Percentiles rank a stretch among this genome's conserved stretches.
Evolutionary conservation across 2,113 vertebrate species (phyloP).

Genomic region (Eptesicus fuscus): DNA sequence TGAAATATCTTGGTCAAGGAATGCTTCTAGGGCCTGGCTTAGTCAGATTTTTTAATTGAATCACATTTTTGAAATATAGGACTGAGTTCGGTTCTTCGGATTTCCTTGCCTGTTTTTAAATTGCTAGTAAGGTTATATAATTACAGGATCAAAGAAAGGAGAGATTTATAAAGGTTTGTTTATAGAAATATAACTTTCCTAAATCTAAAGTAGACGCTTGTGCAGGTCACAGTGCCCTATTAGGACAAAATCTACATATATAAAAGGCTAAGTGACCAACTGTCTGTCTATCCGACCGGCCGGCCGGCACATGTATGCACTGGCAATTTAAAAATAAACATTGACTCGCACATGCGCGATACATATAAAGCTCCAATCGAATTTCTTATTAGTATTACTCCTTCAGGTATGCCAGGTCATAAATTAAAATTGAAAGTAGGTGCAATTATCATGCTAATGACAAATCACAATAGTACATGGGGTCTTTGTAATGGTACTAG

Average conservation of each 20-base stretch:
- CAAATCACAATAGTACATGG: too few relatives aligned
- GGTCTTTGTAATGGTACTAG: too few relatives aligned
- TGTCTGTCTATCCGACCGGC: too few relatives aligned
- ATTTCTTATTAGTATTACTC: too few relatives aligned
- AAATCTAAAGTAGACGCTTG: neutral
- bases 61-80: neutral
- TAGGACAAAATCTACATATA: neutral
- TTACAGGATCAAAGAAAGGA: neutral
- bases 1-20: neutral
- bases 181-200: neutral
- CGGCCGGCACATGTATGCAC: too few relatives aligned
- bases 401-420: too few relatives aligned
- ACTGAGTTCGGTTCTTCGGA: neutral
- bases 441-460: too few relatives aligned
- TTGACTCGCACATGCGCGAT: too few relatives aligned
- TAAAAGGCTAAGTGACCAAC: too few relatives aligned
- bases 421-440: too few relatives aligned
- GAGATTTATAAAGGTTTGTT: neutral
- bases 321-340: too few relatives aligned
- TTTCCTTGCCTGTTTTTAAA: neutral
- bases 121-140: neutral
- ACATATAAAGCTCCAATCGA: too few relatives aligned
- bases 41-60: neutral
- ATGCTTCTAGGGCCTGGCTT: neutral
- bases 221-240: neutral